These are phyloP conservation scores for Scaptodrosophila latifasciaeformis DNA, from an alignment of 2,888 invertebrate species.

Conservation along the genomic window DNA sequence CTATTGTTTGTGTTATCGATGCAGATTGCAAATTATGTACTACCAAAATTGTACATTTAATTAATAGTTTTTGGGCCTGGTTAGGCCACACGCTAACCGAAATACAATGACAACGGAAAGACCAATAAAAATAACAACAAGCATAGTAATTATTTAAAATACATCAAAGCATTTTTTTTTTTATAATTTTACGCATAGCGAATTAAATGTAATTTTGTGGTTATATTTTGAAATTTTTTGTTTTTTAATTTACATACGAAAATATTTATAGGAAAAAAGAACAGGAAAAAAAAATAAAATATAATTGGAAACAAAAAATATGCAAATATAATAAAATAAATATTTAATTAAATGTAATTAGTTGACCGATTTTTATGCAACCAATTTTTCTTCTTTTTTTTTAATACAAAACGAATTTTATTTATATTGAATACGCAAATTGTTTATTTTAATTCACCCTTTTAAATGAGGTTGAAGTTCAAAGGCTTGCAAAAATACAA, in stretches of 20 bases:
- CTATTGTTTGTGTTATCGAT: too few relatives aligned
- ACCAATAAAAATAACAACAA: constrained; percentile 8
- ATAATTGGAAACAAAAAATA: constrained; percentile 15
- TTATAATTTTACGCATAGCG: constrained; percentile 18
- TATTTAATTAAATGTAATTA: constrained; percentile 49
- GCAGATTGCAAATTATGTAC: too few relatives aligned
- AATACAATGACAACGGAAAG: neutral
- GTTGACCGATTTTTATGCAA: neutral
- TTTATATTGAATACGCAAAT: neutral
- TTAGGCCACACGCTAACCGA: constrained; percentile 20
- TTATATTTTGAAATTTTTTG: constrained; percentile 16
- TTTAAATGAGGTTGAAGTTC: too few relatives aligned
- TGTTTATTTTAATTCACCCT: too few relatives aligned
- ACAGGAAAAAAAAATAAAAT: constrained; percentile 30
- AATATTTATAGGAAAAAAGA: constrained; percentile 27
- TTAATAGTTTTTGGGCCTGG: constrained; percentile 15
- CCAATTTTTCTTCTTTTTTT: neutral
- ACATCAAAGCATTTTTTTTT: constrained; percentile 11
- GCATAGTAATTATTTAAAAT: constrained; percentile 15
- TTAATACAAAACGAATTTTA: constrained; percentile 22
- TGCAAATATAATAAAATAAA: constrained; percentile 39
- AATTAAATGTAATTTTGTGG: constrained; percentile 45
- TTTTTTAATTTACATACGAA: constrained; percentile 2
- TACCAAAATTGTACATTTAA: constrained; percentile 37
- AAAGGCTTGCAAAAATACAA: too few relatives aligned